Conservation (phyloP, 2,113 vertebrate genomes). For the Sigmodon hispidus region DNA sequence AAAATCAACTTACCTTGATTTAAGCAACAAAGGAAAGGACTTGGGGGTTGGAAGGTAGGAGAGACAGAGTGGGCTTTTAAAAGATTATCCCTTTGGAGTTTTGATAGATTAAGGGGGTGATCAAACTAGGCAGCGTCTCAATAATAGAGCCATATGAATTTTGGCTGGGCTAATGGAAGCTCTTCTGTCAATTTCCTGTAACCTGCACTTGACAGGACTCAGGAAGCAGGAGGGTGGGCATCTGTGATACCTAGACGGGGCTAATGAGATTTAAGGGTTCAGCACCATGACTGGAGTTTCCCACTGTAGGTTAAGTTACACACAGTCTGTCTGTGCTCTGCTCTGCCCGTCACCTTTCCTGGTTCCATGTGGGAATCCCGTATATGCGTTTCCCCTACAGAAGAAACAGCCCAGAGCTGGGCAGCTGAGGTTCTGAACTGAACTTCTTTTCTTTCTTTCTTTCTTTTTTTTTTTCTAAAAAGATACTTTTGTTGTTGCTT, state of each 20-base stretch:
- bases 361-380: constrained; percentile 30
- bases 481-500: constrained; percentile 45
- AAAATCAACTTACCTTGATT: constrained; percentile 74
- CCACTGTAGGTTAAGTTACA: constrained; percentile 65
- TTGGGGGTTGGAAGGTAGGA: constrained; percentile 56
- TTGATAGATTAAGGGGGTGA: constrained; percentile 63
- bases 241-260: constrained; percentile 75
- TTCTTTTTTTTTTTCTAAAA: constrained; percentile 55
- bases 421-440: constrained; percentile 25
- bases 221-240: constrained; percentile 67
- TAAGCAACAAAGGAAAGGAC: constrained; percentile 72
- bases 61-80: constrained; percentile 67
- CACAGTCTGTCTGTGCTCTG: neutral
- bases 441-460: neutral
- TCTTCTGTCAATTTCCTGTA: constrained; percentile 65
- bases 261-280: constrained; percentile 78
- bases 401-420: constrained; percentile 59
- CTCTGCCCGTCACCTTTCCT: neutral
- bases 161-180: constrained; percentile 62
- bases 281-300: constrained; percentile 67
- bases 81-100: constrained; percentile 75
- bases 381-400: neutral
- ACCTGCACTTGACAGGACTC: constrained; percentile 74
- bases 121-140: constrained; percentile 66
- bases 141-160: constrained; percentile 64